Evolutionary conservation across 2,797 vertebrate genomes (phyloP), one percentile per base, ranked within the genome.

Genomic region (Enteromius trimaculatus): DNA sequence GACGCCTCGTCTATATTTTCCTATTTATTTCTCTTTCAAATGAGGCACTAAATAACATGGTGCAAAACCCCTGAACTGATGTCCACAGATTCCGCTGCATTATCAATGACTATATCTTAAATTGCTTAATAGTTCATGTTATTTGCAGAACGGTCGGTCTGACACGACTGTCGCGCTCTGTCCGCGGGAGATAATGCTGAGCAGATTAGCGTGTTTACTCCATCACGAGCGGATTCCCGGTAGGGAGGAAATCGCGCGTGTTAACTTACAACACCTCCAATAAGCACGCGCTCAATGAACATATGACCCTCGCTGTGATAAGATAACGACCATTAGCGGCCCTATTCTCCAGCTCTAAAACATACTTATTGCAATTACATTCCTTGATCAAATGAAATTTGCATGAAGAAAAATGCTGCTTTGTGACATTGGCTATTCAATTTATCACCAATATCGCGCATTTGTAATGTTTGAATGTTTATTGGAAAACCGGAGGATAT

Each of bases 141-240:
- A 96, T 95, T 93, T 92, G 93, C 89, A 86, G 87, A 92, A 92
- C 79, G 86, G 84, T 89, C 79, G 53, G 90, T 90, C 91, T 91
- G 88, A 94, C 95, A 93, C 94, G 89, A 89, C 86, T 90, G 83
- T 89, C 86, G 86, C 84, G 87, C 85, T 83, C 79, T 92, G 93
- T 92, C 94, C 91, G 83, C 92, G 86, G 93, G 94, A 92, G 90
- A 91, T 85, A 85, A 91, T 85, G 88, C 91, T 92, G 94, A 92
- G 92, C 92, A 94, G 92, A 94, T 96, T 94, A 95, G 92, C 88
- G 89, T 93, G 92, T 93, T 94, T 94, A 93, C 92, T 88, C 72
- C 79, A 70, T 78, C 88, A 83, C 86, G 84, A 62, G 87, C 84
- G 84, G 72, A 66, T 47, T 89, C 89, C 86, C 88, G 31, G 90